Percentiles rank a stretch among this genome's conserved stretches.
Evolutionary conservation across 2,888 invertebrate species (phyloP).

Genomic region (Nephrotoma appendiculata): DNA sequence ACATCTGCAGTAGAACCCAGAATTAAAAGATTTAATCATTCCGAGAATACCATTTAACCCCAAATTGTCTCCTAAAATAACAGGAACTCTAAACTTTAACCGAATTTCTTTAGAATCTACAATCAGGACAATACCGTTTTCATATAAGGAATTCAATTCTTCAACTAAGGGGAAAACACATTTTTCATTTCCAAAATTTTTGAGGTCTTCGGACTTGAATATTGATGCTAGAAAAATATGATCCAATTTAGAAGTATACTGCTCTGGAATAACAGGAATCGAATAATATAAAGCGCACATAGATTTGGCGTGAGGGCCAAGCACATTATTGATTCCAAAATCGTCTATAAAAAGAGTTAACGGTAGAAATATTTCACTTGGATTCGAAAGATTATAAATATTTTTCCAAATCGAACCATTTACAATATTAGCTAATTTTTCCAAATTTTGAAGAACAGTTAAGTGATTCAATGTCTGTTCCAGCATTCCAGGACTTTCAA

Average conservation of each 20-base stretch:
- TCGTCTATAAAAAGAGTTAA: not conserved
- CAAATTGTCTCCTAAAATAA: not conserved
- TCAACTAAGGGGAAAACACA: not conserved
- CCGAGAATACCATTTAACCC: not conserved
- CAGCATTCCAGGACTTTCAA: not conserved
- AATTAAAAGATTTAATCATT: not conserved
- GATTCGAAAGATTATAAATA: not conserved
- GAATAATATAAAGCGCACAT: not conserved
- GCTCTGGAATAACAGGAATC: not conserved
- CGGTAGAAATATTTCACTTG: not conserved
- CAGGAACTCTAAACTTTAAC: not conserved
- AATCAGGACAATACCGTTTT: not conserved
- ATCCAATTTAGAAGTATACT: not conserved
- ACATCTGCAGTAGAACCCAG: not conserved
- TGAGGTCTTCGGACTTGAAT: not conserved
- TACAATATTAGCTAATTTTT: not conserved
- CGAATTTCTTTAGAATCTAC: not conserved
- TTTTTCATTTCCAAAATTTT: not conserved
- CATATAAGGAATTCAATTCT: not conserved
- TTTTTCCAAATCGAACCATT: not conserved
- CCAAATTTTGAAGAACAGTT: not conserved
- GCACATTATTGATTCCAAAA: not conserved
- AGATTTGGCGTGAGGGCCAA: not conserved
- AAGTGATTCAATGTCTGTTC: not conserved
- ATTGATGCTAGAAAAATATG: not conserved